phyloP scores from a whole-genome alignment of 2,797 vertebrate genomes.

The Naso thynnoides region DNA sequence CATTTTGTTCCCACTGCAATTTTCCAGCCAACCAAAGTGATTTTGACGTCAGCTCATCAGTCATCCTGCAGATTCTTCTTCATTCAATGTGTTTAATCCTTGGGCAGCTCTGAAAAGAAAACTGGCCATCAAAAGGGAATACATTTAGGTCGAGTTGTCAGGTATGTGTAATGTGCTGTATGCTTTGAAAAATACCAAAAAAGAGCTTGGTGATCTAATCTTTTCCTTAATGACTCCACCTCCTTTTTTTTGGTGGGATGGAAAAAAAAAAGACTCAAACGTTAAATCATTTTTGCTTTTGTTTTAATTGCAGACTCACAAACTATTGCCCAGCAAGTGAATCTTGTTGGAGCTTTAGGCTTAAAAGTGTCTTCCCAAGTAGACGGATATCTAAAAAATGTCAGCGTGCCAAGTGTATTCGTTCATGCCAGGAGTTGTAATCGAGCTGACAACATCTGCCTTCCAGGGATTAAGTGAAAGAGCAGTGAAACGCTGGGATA shows the following conservation, averaged over 20 bases:
- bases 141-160: conserved; percentile 53
- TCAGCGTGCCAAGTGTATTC: conserved; percentile 76
- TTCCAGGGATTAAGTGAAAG: conserved; percentile 80
- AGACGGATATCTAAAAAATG: conserved; percentile 84
- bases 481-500: conserved; percentile 68
- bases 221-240: conserved; percentile 13
- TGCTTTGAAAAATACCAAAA: conserved; percentile 38
- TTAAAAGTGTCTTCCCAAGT: conserved; percentile 79
- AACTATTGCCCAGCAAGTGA: conserved; percentile 70
- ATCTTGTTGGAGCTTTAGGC: conserved; percentile 71
- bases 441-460: conserved; percentile 84
- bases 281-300: conserved; percentile 51
- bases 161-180: conserved; percentile 38
- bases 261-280: conserved; percentile 29
- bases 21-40: conserved; percentile 38
- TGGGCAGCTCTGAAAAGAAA: conserved; percentile 53
- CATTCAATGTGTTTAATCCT: conserved; percentile 42
- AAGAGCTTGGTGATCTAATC: conserved; percentile 12
- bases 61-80: conserved; percentile 51
- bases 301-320: conserved; percentile 68
- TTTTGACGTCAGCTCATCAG: conserved; percentile 70
- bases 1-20: conserved; percentile 22
- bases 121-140: conserved; percentile 53
- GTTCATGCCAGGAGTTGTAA: conserved; percentile 81
- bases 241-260: conserved; percentile 11